Conservation (phyloP, 2,797 vertebrate genomes). For the Benthosema pterotum region DNA sequence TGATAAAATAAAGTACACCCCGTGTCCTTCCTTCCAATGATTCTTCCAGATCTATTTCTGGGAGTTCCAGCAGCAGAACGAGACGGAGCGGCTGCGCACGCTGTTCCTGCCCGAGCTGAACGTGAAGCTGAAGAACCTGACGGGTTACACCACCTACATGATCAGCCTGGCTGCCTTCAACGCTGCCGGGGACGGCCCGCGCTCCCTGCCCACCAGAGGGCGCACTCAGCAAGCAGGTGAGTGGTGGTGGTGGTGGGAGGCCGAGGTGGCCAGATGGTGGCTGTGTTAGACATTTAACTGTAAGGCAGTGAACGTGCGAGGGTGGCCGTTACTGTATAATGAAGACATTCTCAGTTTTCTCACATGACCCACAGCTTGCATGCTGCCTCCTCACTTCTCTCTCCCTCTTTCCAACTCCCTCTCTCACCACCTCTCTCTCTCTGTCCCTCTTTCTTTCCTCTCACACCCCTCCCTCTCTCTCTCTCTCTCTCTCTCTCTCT, state of each 20-base stretch:
- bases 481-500: not conserved
- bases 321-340: conserved; percentile 7
- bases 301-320: not conserved
- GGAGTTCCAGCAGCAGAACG: conserved; percentile 90
- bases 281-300: conserved; percentile 9
- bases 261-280: conserved; percentile 40
- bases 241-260: conserved; percentile 18
- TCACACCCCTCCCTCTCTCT: not conserved
- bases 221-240: conserved; percentile 97
- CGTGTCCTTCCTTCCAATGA: conserved; percentile 29
- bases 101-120: conserved; percentile 92
- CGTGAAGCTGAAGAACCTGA: conserved; percentile 95
- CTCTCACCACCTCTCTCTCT: conserved; percentile 7
- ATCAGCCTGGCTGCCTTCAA: conserved; percentile 94
- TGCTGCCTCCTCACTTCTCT: conserved; percentile 12
- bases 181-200: conserved; percentile 92
- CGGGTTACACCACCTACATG: conserved; percentile 94
- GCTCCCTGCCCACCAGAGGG: conserved; percentile 84
- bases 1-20: not conserved
- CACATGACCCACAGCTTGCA: not conserved
- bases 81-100: conserved; percentile 87
- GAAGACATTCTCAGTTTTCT: not conserved
- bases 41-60: conserved; percentile 92
- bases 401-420: conserved; percentile 4
- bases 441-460: not conserved